phyloP scores from a whole-genome alignment of 2,888 invertebrate species.

The Cryptosula pallasiana region DNA sequence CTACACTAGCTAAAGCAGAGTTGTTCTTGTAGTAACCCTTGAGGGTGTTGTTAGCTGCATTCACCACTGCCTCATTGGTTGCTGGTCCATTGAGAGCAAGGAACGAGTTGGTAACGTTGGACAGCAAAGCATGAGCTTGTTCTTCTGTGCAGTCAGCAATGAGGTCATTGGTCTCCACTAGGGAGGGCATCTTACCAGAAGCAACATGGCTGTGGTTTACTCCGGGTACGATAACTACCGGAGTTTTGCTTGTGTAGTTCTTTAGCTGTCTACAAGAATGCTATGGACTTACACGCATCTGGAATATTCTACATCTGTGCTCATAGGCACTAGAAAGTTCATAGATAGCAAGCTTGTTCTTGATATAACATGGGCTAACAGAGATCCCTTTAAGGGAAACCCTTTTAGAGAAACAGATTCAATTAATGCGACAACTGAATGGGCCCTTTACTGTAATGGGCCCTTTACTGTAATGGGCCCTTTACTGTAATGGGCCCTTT shows the following conservation, averaged over 20 bases:
- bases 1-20: not conserved
- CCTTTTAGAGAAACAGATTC: too few species aligned
- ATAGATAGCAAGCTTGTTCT: too few species aligned
- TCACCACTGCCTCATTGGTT: not conserved
- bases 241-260: not conserved
- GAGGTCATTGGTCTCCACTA: slow-evolving; percentile 20
- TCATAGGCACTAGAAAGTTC: too few species aligned
- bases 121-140: not conserved
- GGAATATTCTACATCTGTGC: too few species aligned
- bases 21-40: not conserved
- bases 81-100: not conserved
- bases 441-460: too few species aligned
- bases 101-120: slow-evolving; percentile 14
- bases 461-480: too few species aligned
- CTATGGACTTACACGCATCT: too few species aligned
- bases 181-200: slow-evolving; percentile 23
- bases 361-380: too few species aligned
- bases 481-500: too few species aligned
- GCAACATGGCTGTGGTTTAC: slow-evolving; percentile 26
- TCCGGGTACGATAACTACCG: slow-evolving; percentile 16
- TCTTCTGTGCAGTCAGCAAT: slow-evolving; percentile 2
- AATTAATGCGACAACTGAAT: too few species aligned
- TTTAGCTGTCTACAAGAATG: slow-evolving; percentile 23
- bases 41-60: not conserved
- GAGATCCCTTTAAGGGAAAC: too few species aligned